phyloP scores from a whole-genome alignment of 2,888 invertebrate species.

The Phengaris alcon region DNA sequence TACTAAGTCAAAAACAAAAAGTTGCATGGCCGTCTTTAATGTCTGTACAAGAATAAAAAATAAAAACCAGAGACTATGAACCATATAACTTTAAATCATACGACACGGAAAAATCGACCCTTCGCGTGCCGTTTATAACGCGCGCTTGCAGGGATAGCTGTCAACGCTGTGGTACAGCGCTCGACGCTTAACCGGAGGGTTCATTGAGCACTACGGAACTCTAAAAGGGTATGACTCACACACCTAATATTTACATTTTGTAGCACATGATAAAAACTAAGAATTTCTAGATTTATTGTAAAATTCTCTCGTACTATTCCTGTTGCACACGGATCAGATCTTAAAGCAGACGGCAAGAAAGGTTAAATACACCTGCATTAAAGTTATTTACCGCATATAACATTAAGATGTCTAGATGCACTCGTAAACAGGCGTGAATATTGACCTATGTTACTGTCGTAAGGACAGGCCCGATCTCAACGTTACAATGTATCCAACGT shows the following conservation, averaged over 20 bases:
- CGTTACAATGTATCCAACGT: too few relatives aligned
- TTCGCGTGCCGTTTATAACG: too few relatives aligned
- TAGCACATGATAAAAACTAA: neutral
- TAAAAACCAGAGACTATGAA: too few relatives aligned
- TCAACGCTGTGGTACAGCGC: too few relatives aligned
- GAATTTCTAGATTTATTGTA: neutral
- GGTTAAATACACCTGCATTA: constrained; percentile 13
- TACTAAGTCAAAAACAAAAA: too few relatives aligned
- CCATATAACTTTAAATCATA: too few relatives aligned
- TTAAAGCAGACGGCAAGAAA: neutral
- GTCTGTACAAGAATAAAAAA: too few relatives aligned
- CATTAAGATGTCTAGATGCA: constrained; percentile 35
- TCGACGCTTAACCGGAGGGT: too few relatives aligned
- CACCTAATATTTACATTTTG: neutral
- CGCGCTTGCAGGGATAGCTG: too few relatives aligned
- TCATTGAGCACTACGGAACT: too few relatives aligned
- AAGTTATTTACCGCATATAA: constrained; percentile 30
- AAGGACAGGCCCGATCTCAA: neutral
- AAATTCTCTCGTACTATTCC: neutral
- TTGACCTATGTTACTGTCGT: neutral
- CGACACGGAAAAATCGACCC: too few relatives aligned
- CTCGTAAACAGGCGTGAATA: constrained; percentile 13
- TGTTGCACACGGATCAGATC: constrained; percentile 10
- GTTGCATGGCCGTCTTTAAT: too few relatives aligned
- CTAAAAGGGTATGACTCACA: neutral